Base-by-base conservation (phyloP, 1,140 invertebrate genomes). In the Mamestra configurata region DNA sequence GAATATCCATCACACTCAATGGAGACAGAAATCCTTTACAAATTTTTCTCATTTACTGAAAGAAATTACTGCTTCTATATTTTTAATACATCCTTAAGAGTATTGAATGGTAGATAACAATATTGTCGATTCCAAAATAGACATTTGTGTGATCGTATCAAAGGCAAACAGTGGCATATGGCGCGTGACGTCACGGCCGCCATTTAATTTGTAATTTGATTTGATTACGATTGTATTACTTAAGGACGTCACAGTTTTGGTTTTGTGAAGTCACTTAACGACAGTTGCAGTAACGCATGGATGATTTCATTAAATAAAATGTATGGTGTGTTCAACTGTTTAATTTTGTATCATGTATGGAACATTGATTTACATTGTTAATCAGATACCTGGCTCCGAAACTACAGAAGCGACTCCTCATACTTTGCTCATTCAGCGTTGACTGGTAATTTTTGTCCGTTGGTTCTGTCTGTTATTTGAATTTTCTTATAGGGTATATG, bases 111-210 rank as follows among this genome's bases (percentile, higher is more conserved):
- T 61, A 13, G 27, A 10, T 37, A 40, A 61, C 13, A 37, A 24
- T 22, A 55, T 64, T 40, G 35, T 40, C 11, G 59, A 10, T 64
- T 18, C n/a, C 2, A 55, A 72, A 18, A 72, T 13, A 53, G 27
- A 72, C 70, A 20, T 55, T 59, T 59, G 49, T 75, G 24, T 75
- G 71, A 75, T 75, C 15, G 35, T 31, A 76, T 75, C 72, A 46
- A 27, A 59, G 13, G 53, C 57, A 76, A 76, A 76, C 27, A 77
- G 27, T 15, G 27, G 11, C 75, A 77, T 77, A 77, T 77, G 75
- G 27, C 15, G 46, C 13, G 61, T 66, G 59, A 77, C 75, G 75
- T 77, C 43, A 77, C 75, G 75, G 59, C 43, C 15, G 40, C 43
- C 55, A 27, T 64, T 59, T 77, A 51, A 66, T 77, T 66, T 40